phyloP scores from a whole-genome alignment of 2,888 invertebrate species.

The Ichneumoninae sp. region DNA sequence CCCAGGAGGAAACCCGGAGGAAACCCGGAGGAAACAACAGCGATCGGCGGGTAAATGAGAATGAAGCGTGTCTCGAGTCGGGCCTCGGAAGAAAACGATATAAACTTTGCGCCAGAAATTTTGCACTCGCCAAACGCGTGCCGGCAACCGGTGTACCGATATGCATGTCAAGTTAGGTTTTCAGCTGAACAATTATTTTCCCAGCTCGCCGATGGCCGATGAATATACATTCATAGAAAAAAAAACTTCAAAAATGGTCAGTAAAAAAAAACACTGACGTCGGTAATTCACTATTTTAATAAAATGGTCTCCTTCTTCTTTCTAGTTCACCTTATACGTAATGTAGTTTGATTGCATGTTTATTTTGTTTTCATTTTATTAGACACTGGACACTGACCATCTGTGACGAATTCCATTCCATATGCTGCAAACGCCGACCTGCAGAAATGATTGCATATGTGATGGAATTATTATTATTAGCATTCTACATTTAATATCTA shows the following conservation, averaged over 20 bases:
- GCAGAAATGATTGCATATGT: too few species aligned
- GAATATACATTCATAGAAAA: not conserved
- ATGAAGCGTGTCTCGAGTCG: constrained; percentile 51
- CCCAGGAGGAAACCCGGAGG: not conserved
- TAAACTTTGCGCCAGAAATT: not conserved
- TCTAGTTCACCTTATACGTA: too few species aligned
- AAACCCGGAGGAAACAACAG: constrained; percentile 48
- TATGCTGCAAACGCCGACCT: too few species aligned
- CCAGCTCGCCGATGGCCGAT: not conserved
- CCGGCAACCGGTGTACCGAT: not conserved
- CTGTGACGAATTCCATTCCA: too few species aligned
- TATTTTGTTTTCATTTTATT: not conserved
- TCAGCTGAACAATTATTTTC: not conserved
- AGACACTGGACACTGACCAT: too few species aligned
- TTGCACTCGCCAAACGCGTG: not conserved
- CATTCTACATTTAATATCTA: too few species aligned
- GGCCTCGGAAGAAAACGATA: constrained; percentile 2
- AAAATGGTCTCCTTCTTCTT: too few species aligned
- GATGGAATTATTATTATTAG: too few species aligned
- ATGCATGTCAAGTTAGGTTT: not conserved
- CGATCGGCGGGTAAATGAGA: constrained; percentile 59
- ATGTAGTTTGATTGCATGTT: not conserved
- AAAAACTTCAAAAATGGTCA: not conserved
- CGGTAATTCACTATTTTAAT: too few species aligned
- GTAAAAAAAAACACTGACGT: not conserved